Conservation (phyloP, 1,140 invertebrate species). For the Aradophagus sp. region DNA sequence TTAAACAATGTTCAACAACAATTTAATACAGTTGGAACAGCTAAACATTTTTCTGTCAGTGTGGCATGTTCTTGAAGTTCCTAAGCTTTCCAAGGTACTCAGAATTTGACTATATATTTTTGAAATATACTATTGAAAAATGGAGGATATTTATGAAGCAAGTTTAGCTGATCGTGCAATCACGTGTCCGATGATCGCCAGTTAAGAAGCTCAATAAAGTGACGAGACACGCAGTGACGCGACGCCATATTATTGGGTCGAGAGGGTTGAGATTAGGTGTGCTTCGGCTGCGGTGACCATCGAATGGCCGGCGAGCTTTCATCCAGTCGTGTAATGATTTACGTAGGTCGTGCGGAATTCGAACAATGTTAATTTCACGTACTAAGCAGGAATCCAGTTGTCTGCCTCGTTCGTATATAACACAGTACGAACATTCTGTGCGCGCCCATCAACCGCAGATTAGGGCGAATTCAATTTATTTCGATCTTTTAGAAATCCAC, state of each 20-base stretch:
- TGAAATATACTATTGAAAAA: too few species aligned
- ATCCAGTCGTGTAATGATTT: constrained; percentile 57
- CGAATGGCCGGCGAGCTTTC: constrained; percentile 49
- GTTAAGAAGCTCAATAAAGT: constrained; percentile 46
- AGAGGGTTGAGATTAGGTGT: constrained; percentile 44
- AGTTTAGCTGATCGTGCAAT: too few species aligned
- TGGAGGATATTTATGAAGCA: too few species aligned
- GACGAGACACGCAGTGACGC: constrained; percentile 37
- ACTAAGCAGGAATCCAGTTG: constrained; percentile 50
- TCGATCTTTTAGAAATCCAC: not conserved
- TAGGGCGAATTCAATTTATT: constrained; percentile 29
- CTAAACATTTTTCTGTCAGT: too few species aligned
- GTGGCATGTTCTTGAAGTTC: too few species aligned
- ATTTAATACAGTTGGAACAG: too few species aligned
- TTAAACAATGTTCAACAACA: too few species aligned
- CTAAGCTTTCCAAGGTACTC: too few species aligned
- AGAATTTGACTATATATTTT: too few species aligned
- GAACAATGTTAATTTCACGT: constrained; percentile 61
- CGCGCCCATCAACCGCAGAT: constrained; percentile 49
- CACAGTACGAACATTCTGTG: constrained; percentile 50
- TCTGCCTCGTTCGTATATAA: constrained; percentile 52
- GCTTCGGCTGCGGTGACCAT: constrained; percentile 45
- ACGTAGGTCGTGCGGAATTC: constrained; percentile 58
- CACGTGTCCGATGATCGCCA: constrained; percentile 8
- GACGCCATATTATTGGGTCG: too few species aligned